Base-by-base conservation (phyloP, 2,888 invertebrate species). In the Enchytraeus crypticus region DNA sequence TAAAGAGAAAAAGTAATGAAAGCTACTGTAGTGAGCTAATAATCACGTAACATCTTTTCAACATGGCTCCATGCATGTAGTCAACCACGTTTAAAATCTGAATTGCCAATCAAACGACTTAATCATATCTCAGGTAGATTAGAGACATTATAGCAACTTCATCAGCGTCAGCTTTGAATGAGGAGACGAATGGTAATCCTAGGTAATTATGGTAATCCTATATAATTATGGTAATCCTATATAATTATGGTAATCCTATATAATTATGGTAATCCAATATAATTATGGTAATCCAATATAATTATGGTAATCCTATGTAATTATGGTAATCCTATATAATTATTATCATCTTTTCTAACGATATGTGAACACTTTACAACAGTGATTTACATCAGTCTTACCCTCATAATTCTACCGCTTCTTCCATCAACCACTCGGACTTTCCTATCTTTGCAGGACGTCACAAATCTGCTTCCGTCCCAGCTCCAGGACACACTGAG, bases 361-460 rank as follows among this genome's bases (percentile, higher is more conserved):
- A n/a, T 14, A 8, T 14, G 11, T 14, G 38, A 8, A 38, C 38
- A 38, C 8, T 38, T 8, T 18, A 8, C 21, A 14, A 49, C 49
- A 23, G 8, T 8, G 11, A 14, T 8, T 11, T 14, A 23, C 21
- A 18, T 30, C 26, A 45, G 30, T 33, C 57, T 8, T 33, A 62
- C 62, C 51, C 60, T 60, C 33, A 90, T 83, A 18, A 90, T 84
- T 58, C 88, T 86, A 59, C 92, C 92, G 59, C 87, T 86, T 65
- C 93, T 84, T 0, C 92, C 89, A 76, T 95, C 91, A 71, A 92
- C 88, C 56, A 96, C 85, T 34, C 92, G 82, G 59, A 96, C 81
- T 76, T 88, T 89, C 80, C 92, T 92, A 80, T 96, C 95, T 81
- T 93, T 95, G 81, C 90, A 88, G 0, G 92, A 91, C 57, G 92